Percentiles rank a stretch among this genome's conserved stretches.
phyloP scores from a whole-genome alignment of 2,113 vertebrate genomes.

The Hepsetus odoe region DNA sequence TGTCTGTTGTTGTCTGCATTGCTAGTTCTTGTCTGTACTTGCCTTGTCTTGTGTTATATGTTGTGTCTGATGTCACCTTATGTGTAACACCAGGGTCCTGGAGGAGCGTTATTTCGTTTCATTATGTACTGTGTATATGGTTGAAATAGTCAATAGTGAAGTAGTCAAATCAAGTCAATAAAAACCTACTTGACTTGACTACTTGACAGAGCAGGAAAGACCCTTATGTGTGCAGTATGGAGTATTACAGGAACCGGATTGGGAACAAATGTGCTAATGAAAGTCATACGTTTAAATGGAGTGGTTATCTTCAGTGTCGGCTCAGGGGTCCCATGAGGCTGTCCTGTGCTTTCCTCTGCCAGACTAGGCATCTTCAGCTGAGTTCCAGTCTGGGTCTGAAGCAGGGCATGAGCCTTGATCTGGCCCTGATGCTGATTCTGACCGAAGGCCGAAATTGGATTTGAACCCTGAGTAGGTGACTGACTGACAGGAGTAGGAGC shows the following conservation, averaged over 20 bases:
- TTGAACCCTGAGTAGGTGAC: constrained; percentile 26
- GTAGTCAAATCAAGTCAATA: too few relatives aligned
- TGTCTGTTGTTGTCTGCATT: too few relatives aligned
- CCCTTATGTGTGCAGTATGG: background rate
- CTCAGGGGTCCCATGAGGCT: constrained; percentile 47
- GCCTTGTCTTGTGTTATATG: too few relatives aligned
- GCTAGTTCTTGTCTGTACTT: too few relatives aligned
- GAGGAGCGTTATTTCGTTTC: too few relatives aligned
- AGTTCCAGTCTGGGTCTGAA: constrained; percentile 37
- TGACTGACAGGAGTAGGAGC: constrained; percentile 4
- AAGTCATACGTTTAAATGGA: constrained; percentile 70
- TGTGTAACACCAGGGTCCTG: too few relatives aligned
- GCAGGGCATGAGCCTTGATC: constrained; percentile 45
- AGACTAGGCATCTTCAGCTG: constrained; percentile 41
- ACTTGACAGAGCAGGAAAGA: background rate
- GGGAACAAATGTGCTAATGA: background rate
- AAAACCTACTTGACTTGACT: background rate
- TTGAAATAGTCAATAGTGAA: too few relatives aligned
- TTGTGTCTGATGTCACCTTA: too few relatives aligned
- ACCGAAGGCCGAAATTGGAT: constrained; percentile 15
- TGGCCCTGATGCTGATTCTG: constrained; percentile 37
- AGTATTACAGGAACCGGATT: background rate
- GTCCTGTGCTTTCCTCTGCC: constrained; percentile 57
- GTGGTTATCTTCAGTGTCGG: constrained; percentile 49
- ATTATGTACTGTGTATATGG: too few relatives aligned